Base-by-base conservation (phyloP, 2,888 invertebrate species). In the Clunio marinus region DNA sequence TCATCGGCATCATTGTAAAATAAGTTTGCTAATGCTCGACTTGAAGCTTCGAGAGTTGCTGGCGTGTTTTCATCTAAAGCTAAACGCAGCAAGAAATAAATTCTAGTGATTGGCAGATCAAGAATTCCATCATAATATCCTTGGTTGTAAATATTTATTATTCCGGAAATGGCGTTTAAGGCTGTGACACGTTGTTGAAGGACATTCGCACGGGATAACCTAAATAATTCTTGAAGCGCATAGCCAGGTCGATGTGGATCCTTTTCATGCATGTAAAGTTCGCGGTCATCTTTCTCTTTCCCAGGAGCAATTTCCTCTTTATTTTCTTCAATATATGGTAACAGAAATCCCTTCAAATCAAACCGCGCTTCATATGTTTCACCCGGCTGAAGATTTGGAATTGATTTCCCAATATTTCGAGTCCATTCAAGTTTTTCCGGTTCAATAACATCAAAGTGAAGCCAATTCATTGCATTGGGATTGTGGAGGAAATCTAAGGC, bases 181-280 rank as follows among this genome's bases (percentile, higher is more conserved):
- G 94, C 91, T 67, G 91, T 82, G 1, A 88, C 84, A 73, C 93
- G 83, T 78, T 97, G 96, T 74, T 94, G 93, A 17, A 84, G 83
- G n/a, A 91, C 82, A 51, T 87, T 83, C 1, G 91, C 90, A 68
- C 86, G 83, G 32, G 88, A 86, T 1, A 96, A 79, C 70, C 90
- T 88, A 73, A 96, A 87, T 0, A 96, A 77, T 79, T 97, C 97
- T 72, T 90, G 89, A 10, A 97, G 77, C 0, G 93, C 88, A 77
- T 96, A 97, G 0, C 96, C 96, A 1, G 96, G 91, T 70, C 93
- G 82, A 70, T 88, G 89, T 5, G 94, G 89, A 76, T 97, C 96
- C 71, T 93, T 90, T 0, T 96, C 96, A 78, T 97, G 97, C 77
- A 96, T 91, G 77, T 93, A 94, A 15, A 97, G 81, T 45, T 86